Base-by-base conservation (phyloP, 2,797 vertebrate genomes). In the Gambusia yucatana region DNA sequence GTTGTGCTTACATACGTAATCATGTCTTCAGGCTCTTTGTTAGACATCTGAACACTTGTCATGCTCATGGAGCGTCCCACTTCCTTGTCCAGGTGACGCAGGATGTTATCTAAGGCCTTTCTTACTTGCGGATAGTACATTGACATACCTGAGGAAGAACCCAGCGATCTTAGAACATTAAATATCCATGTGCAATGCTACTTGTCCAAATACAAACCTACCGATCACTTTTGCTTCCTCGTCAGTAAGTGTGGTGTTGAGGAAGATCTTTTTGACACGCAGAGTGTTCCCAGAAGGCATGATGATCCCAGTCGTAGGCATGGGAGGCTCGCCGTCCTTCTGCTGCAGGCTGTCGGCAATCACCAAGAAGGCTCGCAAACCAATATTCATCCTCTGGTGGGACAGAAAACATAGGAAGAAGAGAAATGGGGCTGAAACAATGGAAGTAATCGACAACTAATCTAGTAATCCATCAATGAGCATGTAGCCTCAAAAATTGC, bases 1-100 rank as follows among this genome's bases (percentile, higher is more conserved):
- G n/a, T 8, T 61, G 46, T 10, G 48, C 69, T 48, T 92, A 96
- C 98, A 14, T 94, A 99, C 98, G 98, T 99, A 84, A 99, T 99
- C 98, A 99, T 99, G 87, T 99, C 98, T 94, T 99, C 98, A 0
- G 98, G 98, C 85, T 99, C 98, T 90, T 99, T 99, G 87, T 99
- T 99, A 78, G 97, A 99, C 98, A 99, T 99, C 94, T 99, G 98
- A 65, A 99, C 97, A 14, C 94, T 99, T 22, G 98, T 99, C 98
- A 99, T 99, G 89, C 98, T 99, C 98, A 99, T 99, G 6, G 98
- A 98, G 80, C 98, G 97, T 46, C 98, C 98, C 88, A 99, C 98
- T 88, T 99, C 98, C 95, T 99, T 99, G 95, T 99, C 98, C 89
- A 99, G 93, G 91, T 99, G 98, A 73, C 98, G 95, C 74, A 99